phyloP scores from a whole-genome alignment of 1,140 invertebrate species.

The Gryon sp. region DNA sequence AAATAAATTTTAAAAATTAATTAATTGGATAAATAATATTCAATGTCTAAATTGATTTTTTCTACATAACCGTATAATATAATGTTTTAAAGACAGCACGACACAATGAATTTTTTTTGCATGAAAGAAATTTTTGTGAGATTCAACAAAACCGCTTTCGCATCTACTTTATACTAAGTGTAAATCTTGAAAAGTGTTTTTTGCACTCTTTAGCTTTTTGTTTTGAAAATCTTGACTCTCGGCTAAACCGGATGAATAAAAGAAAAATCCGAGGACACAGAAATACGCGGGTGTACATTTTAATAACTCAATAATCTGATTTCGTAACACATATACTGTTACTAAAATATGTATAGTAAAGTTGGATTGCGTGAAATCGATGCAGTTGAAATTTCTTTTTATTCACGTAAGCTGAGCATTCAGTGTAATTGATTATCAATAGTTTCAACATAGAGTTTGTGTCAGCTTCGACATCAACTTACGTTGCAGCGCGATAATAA shows the following conservation, averaged over 20 bases:
- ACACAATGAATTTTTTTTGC: too few species aligned
- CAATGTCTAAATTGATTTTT: too few species aligned
- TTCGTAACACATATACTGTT: slow-evolving; percentile 31
- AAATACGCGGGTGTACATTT: slow-evolving; percentile 22
- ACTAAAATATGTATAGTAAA: slow-evolving; percentile 47
- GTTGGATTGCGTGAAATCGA: slow-evolving; percentile 44
- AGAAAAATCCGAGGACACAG: slow-evolving; percentile 1
- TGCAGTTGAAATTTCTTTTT: slow-evolving; percentile 36
- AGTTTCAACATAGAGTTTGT: slow-evolving; percentile 28
- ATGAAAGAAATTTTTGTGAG: too few species aligned
- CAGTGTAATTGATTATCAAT: slow-evolving; percentile 54
- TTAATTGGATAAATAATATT: too few species aligned
- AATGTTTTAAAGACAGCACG: too few species aligned
- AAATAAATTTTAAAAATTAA: too few species aligned
- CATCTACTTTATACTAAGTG: too few species aligned
- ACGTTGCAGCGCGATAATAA: slow-evolving; percentile 49
- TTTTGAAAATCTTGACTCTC: too few species aligned
- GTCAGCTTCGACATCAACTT: slow-evolving; percentile 48
- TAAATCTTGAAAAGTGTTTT: too few species aligned
- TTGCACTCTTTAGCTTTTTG: too few species aligned
- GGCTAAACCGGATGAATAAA: slow-evolving; percentile 9
- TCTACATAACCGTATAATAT: too few species aligned
- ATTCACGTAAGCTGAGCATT: slow-evolving; percentile 37
- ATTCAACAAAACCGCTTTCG: too few species aligned
- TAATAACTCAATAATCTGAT: slow-evolving; percentile 37